A percentile compares a stretch with the other conserved stretches of the same genome.
Conservation (phyloP, 1,140 invertebrate species). For the Drosophila rufa region DNA sequence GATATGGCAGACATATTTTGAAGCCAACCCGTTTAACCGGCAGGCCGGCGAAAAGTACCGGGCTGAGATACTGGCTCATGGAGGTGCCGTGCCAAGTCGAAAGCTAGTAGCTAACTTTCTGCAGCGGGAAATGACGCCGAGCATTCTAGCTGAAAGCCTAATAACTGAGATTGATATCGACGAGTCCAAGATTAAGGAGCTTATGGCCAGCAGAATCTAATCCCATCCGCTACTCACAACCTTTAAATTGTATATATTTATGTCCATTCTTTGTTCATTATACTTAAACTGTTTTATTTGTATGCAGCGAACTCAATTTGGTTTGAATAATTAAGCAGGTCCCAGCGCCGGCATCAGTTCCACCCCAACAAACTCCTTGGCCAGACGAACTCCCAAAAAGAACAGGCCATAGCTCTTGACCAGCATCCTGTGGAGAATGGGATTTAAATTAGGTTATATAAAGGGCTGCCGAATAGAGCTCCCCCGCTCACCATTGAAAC, state of each 20-base stretch:
- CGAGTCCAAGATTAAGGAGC: conserved; percentile 84
- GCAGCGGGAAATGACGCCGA: conserved; percentile 88
- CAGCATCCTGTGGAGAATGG: conserved; percentile 86
- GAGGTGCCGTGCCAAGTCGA: conserved; percentile 93
- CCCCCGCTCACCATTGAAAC: conserved; percentile 86
- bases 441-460: conserved; percentile 51
- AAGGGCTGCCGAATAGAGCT: conserved; percentile 9
- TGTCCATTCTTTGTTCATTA: conserved; percentile 39
- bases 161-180: conserved; percentile 87
- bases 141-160: conserved; percentile 86
- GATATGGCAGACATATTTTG: conserved; percentile 97
- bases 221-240: not conserved
- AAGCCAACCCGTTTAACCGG: conserved; percentile 92
- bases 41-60: conserved; percentile 92
- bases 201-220: conserved; percentile 64
- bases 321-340: conserved; percentile 69
- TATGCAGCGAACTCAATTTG: conserved; percentile 48
- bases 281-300: conserved; percentile 50
- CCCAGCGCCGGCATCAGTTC: conserved; percentile 87
- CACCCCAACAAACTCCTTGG: conserved; percentile 88
- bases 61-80: conserved; percentile 92
- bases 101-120: conserved; percentile 91
- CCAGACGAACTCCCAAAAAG: conserved; percentile 88
- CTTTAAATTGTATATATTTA: conserved; percentile 38
- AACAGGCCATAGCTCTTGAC: conserved; percentile 90